Base-by-base conservation (phyloP, 2,113 vertebrate species). In the Hipposideros armiger region DNA sequence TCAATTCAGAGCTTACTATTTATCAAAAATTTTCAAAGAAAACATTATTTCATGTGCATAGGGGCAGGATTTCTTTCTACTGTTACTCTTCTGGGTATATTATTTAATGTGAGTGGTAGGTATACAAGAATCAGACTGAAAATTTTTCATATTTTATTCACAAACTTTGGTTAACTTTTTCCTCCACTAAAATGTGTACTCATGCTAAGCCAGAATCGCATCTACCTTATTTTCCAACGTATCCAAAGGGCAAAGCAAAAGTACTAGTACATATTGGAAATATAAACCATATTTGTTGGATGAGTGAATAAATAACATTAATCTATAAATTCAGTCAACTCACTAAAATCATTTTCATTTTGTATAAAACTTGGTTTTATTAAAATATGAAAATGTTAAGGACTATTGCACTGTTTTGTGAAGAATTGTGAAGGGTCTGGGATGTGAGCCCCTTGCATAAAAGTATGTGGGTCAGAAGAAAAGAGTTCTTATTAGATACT, bases 281-380 rank as follows among this genome's bases (percentile, higher is more conserved):
- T 15, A 28, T 74, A 60, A 52, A 19, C 13, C 60, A 60, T 60
- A 60, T 42, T 74, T 40, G 42, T 56, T 47, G 28, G 52, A 52
- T 50, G 32, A 87, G 2, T 32, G 14, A 84, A 24, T 67, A 15
- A 40, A 52, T 91, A 82, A 62, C 19, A 40, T 58, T 69, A 70
- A 70, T 60, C 11, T 81, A 47, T 62, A 3, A 28, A 78, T 76
- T 87, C 22, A 78, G 30, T 70, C 22, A 78, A 28, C 24, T 78
- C 36, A 73, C 24, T 54, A 88, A 67, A 67, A 50, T 72, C 70
- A 54, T 62, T 89, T 92, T 83, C 7, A 80, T 64, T 91, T 73
- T 60, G 1, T 80, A 30, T 89, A 64, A 90, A 92, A 90, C 24
- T 47, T 88, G 17, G 50, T 32, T 83, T 78, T 78, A 67, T 95